phyloP scores from a whole-genome alignment of 2,888 invertebrate species.

The Chymomyza amoena region DNA sequence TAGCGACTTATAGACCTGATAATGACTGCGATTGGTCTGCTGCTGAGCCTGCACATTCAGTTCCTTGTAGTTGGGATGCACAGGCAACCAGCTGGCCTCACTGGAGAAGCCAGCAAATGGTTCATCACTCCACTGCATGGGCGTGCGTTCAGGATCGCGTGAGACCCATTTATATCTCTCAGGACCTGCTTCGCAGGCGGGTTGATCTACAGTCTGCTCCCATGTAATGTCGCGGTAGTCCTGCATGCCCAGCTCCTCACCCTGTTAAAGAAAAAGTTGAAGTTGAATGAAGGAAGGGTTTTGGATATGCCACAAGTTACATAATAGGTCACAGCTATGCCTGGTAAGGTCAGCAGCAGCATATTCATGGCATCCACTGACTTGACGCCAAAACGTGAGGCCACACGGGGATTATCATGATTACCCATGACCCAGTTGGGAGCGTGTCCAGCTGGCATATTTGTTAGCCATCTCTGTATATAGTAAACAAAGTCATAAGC shows the following conservation, averaged over 20 bases:
- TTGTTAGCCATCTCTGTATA: constrained; percentile 83
- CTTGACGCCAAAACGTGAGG: constrained; percentile 81
- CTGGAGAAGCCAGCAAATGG: constrained; percentile 80
- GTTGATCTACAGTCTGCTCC: constrained; percentile 81
- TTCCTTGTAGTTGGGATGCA: constrained; percentile 81
- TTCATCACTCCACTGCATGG: constrained; percentile 87
- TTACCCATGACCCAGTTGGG: constrained; percentile 92
- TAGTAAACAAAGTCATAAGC: constrained; percentile 82
- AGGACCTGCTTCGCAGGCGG: constrained; percentile 81
- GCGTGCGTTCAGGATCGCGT: constrained; percentile 88
- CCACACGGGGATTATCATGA: constrained; percentile 86
- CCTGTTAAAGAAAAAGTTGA: constrained; percentile 73
- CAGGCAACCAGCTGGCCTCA: constrained; percentile 85
- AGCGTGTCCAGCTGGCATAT: constrained; percentile 82
- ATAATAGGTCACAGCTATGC: constrained; percentile 91
- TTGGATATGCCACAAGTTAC: constrained; percentile 72
- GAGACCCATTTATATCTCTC: constrained; percentile 81
- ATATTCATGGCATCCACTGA: constrained; percentile 90
- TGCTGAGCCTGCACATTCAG: constrained; percentile 82
- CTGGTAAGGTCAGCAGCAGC: constrained; percentile 89
- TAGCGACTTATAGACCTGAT: constrained; percentile 82
- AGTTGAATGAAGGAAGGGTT: fast-evolving
- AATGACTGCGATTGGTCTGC: constrained; percentile 79
- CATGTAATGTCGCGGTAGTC: constrained; percentile 81
- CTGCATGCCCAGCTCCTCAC: constrained; percentile 88